A percentile compares a stretch with the other conserved stretches of the same genome.
These are phyloP conservation scores for Pollimyrus isidori DNA, from an alignment of 2,113 vertebrate species.

Conservation along the genomic window DNA sequence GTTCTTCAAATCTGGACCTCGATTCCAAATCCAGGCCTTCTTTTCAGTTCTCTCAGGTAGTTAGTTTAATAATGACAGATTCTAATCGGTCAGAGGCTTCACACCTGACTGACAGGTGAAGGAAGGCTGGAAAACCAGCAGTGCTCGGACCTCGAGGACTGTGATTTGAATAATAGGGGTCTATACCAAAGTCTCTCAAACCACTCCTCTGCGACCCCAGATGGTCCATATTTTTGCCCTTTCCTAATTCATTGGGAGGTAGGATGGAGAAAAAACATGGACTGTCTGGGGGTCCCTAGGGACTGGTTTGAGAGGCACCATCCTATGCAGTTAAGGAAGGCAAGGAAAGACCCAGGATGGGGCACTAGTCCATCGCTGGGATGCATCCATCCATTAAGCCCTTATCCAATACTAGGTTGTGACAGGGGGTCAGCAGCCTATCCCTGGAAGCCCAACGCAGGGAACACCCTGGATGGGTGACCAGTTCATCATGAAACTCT, in stretches of 20 bases:
- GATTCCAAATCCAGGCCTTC: too few relatives aligned
- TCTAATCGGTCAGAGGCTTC: too few relatives aligned
- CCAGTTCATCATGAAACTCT: neutral
- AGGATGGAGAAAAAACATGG: neutral
- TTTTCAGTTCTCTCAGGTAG: too few relatives aligned
- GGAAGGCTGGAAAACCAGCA: too few relatives aligned
- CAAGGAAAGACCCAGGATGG: neutral
- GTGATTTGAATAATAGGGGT: too few relatives aligned
- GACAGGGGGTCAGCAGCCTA: neutral
- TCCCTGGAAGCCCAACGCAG: neutral
- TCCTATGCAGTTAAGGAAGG: neutral
- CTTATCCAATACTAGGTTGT: neutral
- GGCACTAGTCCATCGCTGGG: neutral
- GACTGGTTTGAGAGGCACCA: neutral
- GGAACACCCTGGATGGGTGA: neutral
- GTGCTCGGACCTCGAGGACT: too few relatives aligned
- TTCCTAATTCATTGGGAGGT: neutral
- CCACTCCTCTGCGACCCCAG: neutral
- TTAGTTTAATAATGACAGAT: too few relatives aligned
- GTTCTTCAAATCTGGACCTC: too few relatives aligned
- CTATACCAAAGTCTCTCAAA: neutral
- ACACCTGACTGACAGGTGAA: too few relatives aligned
- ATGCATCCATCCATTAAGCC: neutral
- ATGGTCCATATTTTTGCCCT: neutral
- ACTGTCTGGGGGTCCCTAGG: neutral